Evolutionary conservation across 2,888 invertebrate genomes (phyloP), one percentile per base, ranked within the genome.

Genomic region (Mimachlamys varia): DNA sequence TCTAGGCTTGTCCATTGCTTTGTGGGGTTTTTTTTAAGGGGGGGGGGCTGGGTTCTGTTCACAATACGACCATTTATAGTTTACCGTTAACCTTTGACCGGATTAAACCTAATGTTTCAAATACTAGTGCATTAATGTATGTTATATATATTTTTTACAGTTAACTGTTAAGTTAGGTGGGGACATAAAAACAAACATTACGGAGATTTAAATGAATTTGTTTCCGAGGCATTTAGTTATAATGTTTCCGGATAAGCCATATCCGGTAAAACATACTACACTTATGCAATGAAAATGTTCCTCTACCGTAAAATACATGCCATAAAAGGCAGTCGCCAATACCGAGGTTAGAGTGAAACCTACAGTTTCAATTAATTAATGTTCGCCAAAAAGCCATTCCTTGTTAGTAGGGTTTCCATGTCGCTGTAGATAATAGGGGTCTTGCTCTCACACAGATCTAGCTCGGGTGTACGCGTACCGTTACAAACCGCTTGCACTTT

Each of bases 311-410:
- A 33, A 12, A 33, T 13, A 76, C n/a, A 7, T n/a, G 22, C 22
- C 62, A 62, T 62, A 62, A 62, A 44, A 62, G 4, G 62, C 62
- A 76, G 33, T 76, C 33, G 33, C 33, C 76, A 19, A 76, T 76
- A 2, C 33, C 4, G 76, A 76, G 76, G n/a, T 27, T 33, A 27
- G 33, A 12, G 76, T 10, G 27, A 33, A 27, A 17, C 27, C 33
- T 76, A 7, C 76, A 76, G 33, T 76, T 76, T 76, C 76, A 76
- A 76, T 76, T 76, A 76, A 76, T 76, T 76, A 76, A 76, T 76
- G 2, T 76, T 76, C 33, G 5, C 76, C 76, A 76, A 33, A 76
- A 76, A 76, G 76, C 76, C 33, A 76, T 76, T 76, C 76, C 76
- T 33, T 76, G 76, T 76, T 76, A 76, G 76, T 22, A 13, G 10